phyloP scores from a whole-genome alignment of 1,140 invertebrate genomes.

The Atta colombica region DNA sequence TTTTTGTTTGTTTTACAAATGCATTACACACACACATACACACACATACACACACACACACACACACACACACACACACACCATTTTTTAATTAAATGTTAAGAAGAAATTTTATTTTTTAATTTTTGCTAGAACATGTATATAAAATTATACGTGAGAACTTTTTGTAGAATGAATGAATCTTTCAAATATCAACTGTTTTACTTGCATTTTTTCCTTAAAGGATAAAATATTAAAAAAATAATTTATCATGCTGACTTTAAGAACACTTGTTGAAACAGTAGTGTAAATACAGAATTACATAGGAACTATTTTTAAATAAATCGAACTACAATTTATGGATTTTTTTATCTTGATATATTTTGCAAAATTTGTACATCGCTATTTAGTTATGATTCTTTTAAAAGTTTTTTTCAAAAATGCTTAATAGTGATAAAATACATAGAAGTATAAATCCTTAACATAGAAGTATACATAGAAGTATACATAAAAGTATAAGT shows the following conservation, averaged over 20 bases:
- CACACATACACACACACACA: no score
- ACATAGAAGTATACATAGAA: not conserved
- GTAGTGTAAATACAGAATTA: not conserved
- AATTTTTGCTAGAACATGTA: not conserved
- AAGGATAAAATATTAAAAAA: not conserved
- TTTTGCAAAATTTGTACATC: not conserved
- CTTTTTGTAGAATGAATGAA: not conserved
- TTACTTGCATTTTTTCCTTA: not conserved
- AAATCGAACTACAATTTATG: not conserved
- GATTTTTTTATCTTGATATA: not conserved
- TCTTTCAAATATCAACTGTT: not conserved
- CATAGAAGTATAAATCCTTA: not conserved
- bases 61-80: no score
- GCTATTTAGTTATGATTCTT: not conserved
- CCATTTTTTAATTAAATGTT: not conserved
- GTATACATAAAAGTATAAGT: no score
- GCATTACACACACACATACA: no score
- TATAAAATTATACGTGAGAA: not conserved
- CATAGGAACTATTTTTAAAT: not conserved
- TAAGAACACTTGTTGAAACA: not conserved
- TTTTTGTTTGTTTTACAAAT: not conserved
- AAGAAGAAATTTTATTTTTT: not conserved
- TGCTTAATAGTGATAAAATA: not conserved
- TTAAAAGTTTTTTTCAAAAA: not conserved
- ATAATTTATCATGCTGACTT: not conserved